These are phyloP conservation scores for Brachylomia viminalis DNA, from an alignment of 2,888 invertebrate genomes.

Conservation along the genomic window DNA sequence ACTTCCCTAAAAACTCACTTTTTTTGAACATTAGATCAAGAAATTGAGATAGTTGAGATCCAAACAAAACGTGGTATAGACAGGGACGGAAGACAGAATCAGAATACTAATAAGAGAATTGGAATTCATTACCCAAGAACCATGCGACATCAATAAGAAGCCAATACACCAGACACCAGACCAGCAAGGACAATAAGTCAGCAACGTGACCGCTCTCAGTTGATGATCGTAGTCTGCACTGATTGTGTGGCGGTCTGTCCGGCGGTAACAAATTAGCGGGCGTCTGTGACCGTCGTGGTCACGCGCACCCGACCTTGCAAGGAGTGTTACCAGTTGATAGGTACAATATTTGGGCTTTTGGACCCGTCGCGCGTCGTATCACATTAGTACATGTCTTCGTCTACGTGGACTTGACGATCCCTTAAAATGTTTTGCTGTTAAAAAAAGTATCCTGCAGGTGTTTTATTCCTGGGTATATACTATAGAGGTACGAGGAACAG, in stretches of 20 bases:
- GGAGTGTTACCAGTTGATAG: constrained; percentile 8
- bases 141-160: constrained; percentile 16
- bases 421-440: background rate
- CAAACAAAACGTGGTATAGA: background rate
- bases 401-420: no score
- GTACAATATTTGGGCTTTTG: background rate
- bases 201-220: constrained; percentile 60
- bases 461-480: no score
- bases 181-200: constrained; percentile 54
- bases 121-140: background rate
- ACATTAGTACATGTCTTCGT: background rate
- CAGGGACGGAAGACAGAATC: background rate
- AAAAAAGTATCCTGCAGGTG: background rate
- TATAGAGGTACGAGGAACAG: no score
- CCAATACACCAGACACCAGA: background rate
- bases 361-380: background rate
- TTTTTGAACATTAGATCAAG: background rate
- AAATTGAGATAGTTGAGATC: background rate
- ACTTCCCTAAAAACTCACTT: background rate
- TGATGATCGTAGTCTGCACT: constrained; percentile 62
- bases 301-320: constrained; percentile 58
- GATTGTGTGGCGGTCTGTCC: constrained; percentile 60
- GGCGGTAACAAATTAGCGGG: constrained; percentile 62
- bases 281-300: constrained; percentile 59
- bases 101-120: background rate